Base-by-base conservation (phyloP, 2,113 vertebrate genomes). In the Tragelaphus strepsiceros region DNA sequence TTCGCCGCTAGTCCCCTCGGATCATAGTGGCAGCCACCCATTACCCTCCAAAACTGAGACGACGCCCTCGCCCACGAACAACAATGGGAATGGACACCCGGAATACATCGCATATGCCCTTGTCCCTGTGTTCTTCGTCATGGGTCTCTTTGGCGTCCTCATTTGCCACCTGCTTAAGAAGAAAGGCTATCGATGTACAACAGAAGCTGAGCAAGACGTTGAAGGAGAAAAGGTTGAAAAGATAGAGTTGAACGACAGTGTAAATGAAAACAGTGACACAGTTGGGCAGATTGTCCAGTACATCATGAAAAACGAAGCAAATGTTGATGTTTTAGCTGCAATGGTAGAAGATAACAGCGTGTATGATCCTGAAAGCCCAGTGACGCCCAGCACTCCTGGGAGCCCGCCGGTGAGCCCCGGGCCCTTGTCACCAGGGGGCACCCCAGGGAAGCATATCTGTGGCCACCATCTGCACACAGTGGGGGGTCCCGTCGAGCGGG, bases 121-220 rank as follows among this genome's bases (percentile, higher is more conserved):
- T 92, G 99, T 99, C 97, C 99, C 99, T 0, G 94, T 99, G 77
- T 99, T 99, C 99, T 99, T 99, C 98, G 98, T 99, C 67, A 99
- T 99, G 98, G 99, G 99, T 51, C 99, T 99, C 39, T 94, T 99
- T 51, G 99, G 99, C 0, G 99, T 99, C 90, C 98, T 99, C 46
- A 99, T 99, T 99, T 99, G 99, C 96, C 99, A 99, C 92, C 94
- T 99, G 88, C 98, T 99, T 86, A 99, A 99, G 98, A 99, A 99
- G 97, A 99, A 99, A 96, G 99, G 99, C 67, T 99, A 99, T 98
- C 99, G 99, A 30, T 99, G 99, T 98, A 99, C 99, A 39, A 99
- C 99, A 0, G 99, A 99, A 92, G 98, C 99, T 0, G 99, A 99
- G 88, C 97, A 99, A 64, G 98, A 98, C 0, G 56, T 96, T 30